These are phyloP conservation scores for Jacana jacana DNA, from an alignment of 2,113 vertebrate genomes.

Conservation along the genomic window DNA sequence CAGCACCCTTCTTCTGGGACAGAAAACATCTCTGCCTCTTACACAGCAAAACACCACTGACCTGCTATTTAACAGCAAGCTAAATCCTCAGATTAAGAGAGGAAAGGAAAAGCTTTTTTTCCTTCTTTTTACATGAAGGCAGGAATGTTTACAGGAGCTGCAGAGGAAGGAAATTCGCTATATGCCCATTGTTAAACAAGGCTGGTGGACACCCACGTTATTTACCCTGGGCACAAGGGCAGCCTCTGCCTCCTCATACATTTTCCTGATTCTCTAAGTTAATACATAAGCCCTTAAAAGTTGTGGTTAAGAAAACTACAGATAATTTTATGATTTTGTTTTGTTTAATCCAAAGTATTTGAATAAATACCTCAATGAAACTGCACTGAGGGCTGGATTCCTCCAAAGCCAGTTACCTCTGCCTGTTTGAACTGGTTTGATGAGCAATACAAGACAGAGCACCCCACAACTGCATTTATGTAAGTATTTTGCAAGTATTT, in stretches of 20 bases:
- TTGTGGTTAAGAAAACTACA: not conserved
- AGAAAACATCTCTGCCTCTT: not conserved
- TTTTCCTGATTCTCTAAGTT: not conserved
- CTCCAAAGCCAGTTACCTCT: not conserved
- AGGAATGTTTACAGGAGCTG: conserved; percentile 21
- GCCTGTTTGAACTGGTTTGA: not conserved
- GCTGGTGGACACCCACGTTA: not conserved
- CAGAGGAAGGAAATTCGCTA: conserved; percentile 32
- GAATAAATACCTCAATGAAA: not conserved
- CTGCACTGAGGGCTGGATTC: not conserved
- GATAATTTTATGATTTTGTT: too few species aligned
- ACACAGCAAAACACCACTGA: not conserved
- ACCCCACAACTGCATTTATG: not conserved
- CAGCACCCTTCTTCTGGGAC: not conserved
- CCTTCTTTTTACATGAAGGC: conserved; percentile 22
- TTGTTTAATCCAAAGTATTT: not conserved
- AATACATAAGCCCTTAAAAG: not conserved
- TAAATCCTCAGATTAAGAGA: not conserved
- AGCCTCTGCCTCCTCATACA: not conserved
- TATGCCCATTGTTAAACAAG: conserved; percentile 25
- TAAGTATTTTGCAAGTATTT: not conserved
- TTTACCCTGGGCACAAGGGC: not conserved
- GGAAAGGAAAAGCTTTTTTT: not conserved
- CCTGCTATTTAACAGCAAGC: not conserved
- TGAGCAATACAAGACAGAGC: not conserved